These are phyloP conservation scores for Neomorphus geoffroyi DNA, from an alignment of 2,797 vertebrate species.

Conservation along the genomic window DNA sequence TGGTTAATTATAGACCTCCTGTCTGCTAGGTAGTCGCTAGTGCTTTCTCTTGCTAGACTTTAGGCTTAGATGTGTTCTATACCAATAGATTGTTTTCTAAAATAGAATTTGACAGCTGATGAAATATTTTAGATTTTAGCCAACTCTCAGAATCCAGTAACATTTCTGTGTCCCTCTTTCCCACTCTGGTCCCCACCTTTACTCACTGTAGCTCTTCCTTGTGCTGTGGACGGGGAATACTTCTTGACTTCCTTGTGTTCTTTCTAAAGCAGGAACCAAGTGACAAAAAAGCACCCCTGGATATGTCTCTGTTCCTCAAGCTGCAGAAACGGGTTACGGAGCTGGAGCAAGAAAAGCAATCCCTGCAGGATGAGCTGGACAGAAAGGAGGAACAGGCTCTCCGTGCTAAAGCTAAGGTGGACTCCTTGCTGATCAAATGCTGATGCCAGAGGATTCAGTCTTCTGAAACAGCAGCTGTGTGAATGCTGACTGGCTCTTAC, in stretches of 20 bases:
- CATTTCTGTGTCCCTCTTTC: neutral
- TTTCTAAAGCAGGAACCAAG: constrained; percentile 74
- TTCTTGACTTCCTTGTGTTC: constrained; percentile 38
- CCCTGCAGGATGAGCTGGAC: constrained; percentile 93
- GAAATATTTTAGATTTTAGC: neutral
- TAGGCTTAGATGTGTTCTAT: constrained; percentile 32
- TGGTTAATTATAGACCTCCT: constrained; percentile 11
- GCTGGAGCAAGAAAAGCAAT: constrained; percentile 94
- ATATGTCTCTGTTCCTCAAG: constrained; percentile 96
- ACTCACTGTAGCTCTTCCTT: neutral
- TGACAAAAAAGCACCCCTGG: constrained; percentile 87
- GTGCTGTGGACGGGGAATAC: neutral
- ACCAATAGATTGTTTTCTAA: constrained; percentile 9
- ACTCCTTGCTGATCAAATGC: constrained; percentile 8
- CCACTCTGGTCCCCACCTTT: neutral
- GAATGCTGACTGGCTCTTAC: constrained; percentile 3
- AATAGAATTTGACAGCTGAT: neutral
- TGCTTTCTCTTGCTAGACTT: constrained; percentile 43
- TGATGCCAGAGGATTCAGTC: neutral
- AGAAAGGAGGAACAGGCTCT: constrained; percentile 92
- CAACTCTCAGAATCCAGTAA: constrained; percentile 16
- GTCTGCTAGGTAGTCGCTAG: constrained; percentile 40
- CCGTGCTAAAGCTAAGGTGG: constrained; percentile 89
- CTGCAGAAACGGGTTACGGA: constrained; percentile 96
- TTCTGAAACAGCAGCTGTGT: neutral